These are phyloP conservation scores for Anoplopoma fimbria DNA, from an alignment of 2,113 vertebrate species.

Conservation along the genomic window DNA sequence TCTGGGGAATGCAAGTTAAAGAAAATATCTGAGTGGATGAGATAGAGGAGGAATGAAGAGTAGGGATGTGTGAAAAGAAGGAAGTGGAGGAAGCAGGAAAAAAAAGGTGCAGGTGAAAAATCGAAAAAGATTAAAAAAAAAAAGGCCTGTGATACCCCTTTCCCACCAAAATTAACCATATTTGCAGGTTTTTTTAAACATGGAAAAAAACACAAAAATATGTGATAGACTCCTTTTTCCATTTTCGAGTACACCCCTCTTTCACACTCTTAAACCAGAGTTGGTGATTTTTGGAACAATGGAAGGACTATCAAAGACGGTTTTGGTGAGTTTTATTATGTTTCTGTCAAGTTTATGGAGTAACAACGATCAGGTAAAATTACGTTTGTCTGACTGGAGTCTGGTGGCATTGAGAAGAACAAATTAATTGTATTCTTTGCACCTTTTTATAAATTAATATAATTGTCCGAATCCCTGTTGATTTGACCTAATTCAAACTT, in stretches of 20 bases:
- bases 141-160: slow-evolving; percentile 22
- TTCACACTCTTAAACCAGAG: neutral
- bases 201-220: too few species aligned
- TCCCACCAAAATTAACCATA: too few species aligned
- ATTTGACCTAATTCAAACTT: neutral
- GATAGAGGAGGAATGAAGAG: neutral
- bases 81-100: neutral
- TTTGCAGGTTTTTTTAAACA: too few species aligned
- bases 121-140: slow-evolving; percentile 4
- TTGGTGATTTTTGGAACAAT: neutral
- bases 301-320: neutral
- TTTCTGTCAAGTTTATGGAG: too few species aligned
- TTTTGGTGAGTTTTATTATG: too few species aligned
- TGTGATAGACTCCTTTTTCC: neutral
- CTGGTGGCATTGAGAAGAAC: neutral
- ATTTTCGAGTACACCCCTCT: neutral
- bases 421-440: neutral
- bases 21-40: neutral
- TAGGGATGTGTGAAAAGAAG: neutral
- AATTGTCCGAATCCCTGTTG: neutral
- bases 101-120: slow-evolving; percentile 1
- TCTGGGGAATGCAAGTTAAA: slow-evolving; percentile 6
- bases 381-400: too few species aligned
- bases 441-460: neutral
- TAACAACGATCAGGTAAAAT: neutral